Evolutionary conservation across 2,888 invertebrate genomes (phyloP), one percentile per base, ranked within the genome.

Genomic region (Linnaemya tessellans): DNA sequence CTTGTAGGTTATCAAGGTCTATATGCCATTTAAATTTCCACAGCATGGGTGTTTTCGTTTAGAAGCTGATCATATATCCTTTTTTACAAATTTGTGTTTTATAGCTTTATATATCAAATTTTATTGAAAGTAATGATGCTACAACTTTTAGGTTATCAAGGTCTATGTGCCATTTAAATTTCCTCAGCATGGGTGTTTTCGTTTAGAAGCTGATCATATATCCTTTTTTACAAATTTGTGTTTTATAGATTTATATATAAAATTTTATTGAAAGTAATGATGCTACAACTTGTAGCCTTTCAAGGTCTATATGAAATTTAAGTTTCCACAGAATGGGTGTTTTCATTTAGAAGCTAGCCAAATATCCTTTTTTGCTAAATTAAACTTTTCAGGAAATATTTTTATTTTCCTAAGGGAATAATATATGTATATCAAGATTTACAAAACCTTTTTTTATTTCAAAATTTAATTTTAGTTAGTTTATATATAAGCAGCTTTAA

Each of bases 311-410:
- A 15, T 25, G 5, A 1, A 1, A n/a, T 8, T 0, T 4, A 20
- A 73, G 0, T 46, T 73, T 35, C 1, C 20, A 1, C 18, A 46
- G 1, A n/a, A 4, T 73, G 35, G 2, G 0, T 10, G 7, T 43
- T 8, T 30, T 1, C 7, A 0, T 51, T n/a, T 11, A 9, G 10
- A 11, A 35, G 62, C 22, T n/a, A 10, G 0, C n/a, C 41, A 20
- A 54, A 64, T 75, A 75, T 75, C 54, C 75, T 75, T 75, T 75
- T 30, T 30, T 30, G 2, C 3, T 51, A 30, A 30, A 30, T 30
- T 30, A 15, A n/a, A 9, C n/a, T 60, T 30, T 60, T 35, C 11
- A n/a, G 25, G 11, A 25, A 20, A 67, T 35, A 38, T 38, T 11
- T 18, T 11, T 10, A 35, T 5, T 38, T 35, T 20, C 1, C 0